Base-by-base conservation (phyloP, 2,888 invertebrate genomes). In the Melipona beecheii region DNA sequence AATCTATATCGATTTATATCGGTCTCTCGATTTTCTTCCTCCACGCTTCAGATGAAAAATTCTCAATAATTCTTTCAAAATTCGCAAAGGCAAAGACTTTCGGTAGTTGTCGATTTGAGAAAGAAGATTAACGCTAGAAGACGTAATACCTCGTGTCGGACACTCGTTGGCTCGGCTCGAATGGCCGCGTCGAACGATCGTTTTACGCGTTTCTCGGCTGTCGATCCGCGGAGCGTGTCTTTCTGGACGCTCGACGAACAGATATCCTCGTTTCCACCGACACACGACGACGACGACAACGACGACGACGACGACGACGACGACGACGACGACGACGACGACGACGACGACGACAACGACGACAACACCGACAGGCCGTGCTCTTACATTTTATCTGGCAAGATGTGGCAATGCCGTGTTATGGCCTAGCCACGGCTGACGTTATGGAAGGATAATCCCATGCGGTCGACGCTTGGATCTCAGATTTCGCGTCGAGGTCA, bases 371-470 rank as follows among this genome's bases (percentile, higher is more conserved):
- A 36, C 36, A 36, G 6, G 65, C 64, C 52, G n/a, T 43, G 54
- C 52, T 81, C 73, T 50, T 80, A 49, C 83, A 82, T 82, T 88
- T 88, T 87, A 78, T 84, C 85, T 62, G 50, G 43, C 66, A 70
- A 84, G 83, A 88, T 89, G 86, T 88, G 86, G 89, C 86, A 89
- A 87, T 89, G 86, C 78, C 83, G 78, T 84, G 85, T 79, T 82
- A 78, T 71, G 84, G 87, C 71, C 69, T 80, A 77, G 86, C 85
- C 83, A 86, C 75, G 68, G 73, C 81, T 78, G 87, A 87, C 90
- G 86, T 85, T 85, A 91, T 88, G 89, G 89, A 85, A 91, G 88
- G 89, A 90, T 92, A 91, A 92, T 91, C 89, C 89, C 81, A 83
- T 90, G 90, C 86, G 90, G 90, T 91, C 83, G 87, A 84, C 86